Evolutionary conservation across 2,888 invertebrate species (phyloP).

Genomic region (Thecophora atra): DNA sequence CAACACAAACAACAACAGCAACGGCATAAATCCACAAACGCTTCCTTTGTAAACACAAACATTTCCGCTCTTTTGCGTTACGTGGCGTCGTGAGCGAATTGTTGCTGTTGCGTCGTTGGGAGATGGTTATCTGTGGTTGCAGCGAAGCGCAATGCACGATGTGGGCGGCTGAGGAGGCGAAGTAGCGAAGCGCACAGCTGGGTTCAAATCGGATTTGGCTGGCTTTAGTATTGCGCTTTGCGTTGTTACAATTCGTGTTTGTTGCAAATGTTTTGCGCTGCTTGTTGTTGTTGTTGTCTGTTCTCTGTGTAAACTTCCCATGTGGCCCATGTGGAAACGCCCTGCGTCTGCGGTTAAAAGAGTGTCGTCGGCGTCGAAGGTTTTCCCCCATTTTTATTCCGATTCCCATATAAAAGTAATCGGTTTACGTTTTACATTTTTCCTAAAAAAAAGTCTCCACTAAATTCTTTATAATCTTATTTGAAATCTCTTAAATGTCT

Average conservation of each 20-base stretch:
- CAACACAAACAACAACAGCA: too few species aligned
- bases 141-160: background rate
- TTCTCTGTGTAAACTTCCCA: background rate
- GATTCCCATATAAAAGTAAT: too few species aligned
- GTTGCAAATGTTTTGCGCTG: background rate
- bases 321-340: background rate
- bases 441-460: too few species aligned
- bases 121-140: background rate
- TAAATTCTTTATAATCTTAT: too few species aligned
- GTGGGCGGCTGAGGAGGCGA: background rate
- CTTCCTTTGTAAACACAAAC: constrained; percentile 15
- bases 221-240: background rate
- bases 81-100: background rate
- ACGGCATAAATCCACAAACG: background rate
- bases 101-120: background rate
- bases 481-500: too few species aligned
- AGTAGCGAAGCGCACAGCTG: background rate
- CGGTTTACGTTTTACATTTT: too few species aligned
- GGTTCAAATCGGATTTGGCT: constrained; percentile 5
- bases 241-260: background rate
- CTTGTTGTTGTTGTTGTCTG: background rate
- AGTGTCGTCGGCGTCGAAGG: background rate
- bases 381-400: background rate
- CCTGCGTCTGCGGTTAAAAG: background rate
- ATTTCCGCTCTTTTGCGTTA: constrained; percentile 19